These are phyloP conservation scores for Drosophila rhopaloa DNA, from an alignment of 1,140 invertebrate genomes.

Conservation along the genomic window DNA sequence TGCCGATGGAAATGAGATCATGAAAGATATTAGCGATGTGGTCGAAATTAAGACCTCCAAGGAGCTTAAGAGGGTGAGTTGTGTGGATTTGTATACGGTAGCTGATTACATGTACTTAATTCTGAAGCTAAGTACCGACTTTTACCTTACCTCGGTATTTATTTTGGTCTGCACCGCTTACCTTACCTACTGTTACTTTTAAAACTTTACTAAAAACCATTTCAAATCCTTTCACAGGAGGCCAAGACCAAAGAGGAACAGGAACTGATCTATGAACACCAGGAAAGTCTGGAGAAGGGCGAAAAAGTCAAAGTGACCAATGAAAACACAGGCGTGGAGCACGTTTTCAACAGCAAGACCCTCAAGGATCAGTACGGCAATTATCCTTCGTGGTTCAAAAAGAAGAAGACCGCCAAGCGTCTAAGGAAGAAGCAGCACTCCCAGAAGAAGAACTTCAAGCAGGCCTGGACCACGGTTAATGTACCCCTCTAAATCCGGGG, in stretches of 20 bases:
- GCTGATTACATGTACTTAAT: background rate
- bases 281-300: conserved; percentile 84
- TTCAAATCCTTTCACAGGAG: conserved; percentile 47
- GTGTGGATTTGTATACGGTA: too few species aligned
- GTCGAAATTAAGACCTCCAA: conserved; percentile 85
- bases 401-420: conserved; percentile 86
- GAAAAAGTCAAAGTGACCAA: conserved; percentile 81
- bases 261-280: conserved; percentile 63
- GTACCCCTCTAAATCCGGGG: conserved; percentile 66
- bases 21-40: conserved; percentile 86
- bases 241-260: conserved; percentile 76
- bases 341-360: conserved; percentile 87
- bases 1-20: conserved; percentile 85
- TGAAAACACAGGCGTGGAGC: conserved; percentile 84
- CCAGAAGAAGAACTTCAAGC: conserved; percentile 83
- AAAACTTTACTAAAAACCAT: background rate
- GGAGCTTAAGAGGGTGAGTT: conserved; percentile 71
- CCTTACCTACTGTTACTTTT: too few species aligned
- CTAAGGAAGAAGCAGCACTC: conserved; percentile 85
- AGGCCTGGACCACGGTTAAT: conserved; percentile 83
- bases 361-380: conserved; percentile 87
- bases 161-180: background rate
- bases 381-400: conserved; percentile 88
- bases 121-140: background rate
- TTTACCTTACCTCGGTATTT: background rate